phyloP scores from a whole-genome alignment of 2,888 invertebrate species.

The Danaus chrysippus region DNA sequence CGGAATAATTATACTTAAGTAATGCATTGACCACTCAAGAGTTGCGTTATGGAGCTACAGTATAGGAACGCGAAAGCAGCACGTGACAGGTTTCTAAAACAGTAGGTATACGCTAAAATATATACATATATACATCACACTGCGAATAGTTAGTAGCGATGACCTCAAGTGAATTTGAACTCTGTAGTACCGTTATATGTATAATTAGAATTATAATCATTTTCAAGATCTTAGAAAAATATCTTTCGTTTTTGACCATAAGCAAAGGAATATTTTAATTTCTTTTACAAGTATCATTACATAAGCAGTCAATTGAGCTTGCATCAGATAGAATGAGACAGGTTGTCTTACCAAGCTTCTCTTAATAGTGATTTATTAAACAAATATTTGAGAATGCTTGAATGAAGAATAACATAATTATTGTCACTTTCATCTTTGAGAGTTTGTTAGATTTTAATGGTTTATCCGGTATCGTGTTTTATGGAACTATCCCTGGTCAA shows the following conservation, averaged over 20 bases:
- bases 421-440: no score
- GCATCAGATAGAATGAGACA: neutral
- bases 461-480: neutral
- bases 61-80: conserved; percentile 54
- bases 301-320: neutral
- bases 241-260: no score
- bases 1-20: neutral
- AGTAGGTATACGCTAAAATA: conserved; percentile 39
- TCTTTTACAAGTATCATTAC: neutral
- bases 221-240: no score
- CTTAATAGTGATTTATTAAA: no score
- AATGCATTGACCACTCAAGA: neutral
- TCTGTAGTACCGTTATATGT: conserved; percentile 20
- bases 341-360: no score
- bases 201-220: no score
- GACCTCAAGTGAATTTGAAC: conserved; percentile 32
- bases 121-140: conserved; percentile 51
- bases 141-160: conserved; percentile 40
- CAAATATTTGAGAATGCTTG: no score
- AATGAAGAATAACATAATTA: no score
- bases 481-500: neutral
- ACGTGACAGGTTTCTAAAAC: conserved; percentile 61
- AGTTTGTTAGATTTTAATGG: no score
- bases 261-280: neutral
- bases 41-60: conserved; percentile 29